A percentile compares a stretch with the other conserved stretches of the same genome.
Conservation (phyloP, 2,888 invertebrate genomes). For the Spisula solida region DNA sequence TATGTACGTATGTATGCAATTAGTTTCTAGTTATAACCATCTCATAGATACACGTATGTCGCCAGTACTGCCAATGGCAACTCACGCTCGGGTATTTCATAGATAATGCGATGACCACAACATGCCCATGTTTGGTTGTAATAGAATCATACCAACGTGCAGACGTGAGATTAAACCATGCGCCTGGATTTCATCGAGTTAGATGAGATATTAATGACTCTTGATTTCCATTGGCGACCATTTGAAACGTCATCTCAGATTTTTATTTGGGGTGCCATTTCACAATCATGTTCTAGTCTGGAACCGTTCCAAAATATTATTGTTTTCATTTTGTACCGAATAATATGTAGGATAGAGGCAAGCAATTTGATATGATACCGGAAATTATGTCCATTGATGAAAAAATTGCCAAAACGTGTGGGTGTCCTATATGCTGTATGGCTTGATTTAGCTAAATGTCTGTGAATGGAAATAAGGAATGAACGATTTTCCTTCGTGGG, state of each 20-base stretch:
- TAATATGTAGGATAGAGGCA: conserved; percentile 1
- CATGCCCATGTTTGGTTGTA: no score
- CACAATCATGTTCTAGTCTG: not conserved
- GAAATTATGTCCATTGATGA: conserved; percentile 36
- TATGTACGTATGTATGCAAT: no score
- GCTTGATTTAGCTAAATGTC: not conserved
- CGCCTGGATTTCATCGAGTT: no score
- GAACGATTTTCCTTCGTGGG: not conserved
- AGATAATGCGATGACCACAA: no score
- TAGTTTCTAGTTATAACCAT: no score
- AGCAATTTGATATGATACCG: conserved; percentile 17
- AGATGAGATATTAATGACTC: no score
- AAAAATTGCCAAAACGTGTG: not conserved
- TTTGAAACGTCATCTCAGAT: not conserved
- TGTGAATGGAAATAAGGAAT: not conserved
- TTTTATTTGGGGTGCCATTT: not conserved
- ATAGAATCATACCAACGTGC: no score
- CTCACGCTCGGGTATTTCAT: not conserved
- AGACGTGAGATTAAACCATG: no score
- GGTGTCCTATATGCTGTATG: conserved; percentile 7
- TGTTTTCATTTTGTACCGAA: conserved; percentile 25
- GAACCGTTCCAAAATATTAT: conserved; percentile 14
- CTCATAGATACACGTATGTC: no score
- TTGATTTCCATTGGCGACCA: conserved; percentile 31
- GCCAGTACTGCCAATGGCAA: not conserved